Percentiles rank a stretch among this genome's conserved stretches.
Evolutionary conservation across 2,113 vertebrate species (phyloP).

Genomic region (Vulpes vulpes): DNA sequence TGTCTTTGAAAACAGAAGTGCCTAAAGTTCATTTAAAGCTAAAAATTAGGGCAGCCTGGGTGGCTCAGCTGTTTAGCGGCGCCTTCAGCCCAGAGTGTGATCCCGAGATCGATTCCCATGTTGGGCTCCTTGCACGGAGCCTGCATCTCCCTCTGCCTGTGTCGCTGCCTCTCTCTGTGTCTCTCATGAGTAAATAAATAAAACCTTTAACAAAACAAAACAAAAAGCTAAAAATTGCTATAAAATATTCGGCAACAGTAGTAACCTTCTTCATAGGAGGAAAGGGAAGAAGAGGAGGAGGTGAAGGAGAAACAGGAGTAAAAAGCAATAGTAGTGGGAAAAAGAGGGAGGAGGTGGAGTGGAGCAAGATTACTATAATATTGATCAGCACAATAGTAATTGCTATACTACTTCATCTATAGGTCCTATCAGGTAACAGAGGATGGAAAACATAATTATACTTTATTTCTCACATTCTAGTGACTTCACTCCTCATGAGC

Average conservation of each 20-base stretch:
- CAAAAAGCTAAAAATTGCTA: neutral
- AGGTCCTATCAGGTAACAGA: neutral
- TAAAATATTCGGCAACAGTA: neutral
- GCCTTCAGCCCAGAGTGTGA: rapidly evolving
- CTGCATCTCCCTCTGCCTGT: too few species aligned
- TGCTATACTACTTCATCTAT: neutral
- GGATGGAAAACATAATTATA: neutral
- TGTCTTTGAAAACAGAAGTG: neutral
- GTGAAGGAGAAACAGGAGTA: neutral
- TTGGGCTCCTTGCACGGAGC: too few species aligned
- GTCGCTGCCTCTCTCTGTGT: too few species aligned
- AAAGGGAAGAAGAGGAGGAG: neutral
- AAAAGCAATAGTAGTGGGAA: neutral
- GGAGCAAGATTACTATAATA: neutral
- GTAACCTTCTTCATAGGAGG: neutral
- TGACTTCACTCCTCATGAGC: neutral
- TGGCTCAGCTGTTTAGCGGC: too few species aligned
- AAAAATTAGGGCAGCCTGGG: too few species aligned
- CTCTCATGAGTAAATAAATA: too few species aligned
- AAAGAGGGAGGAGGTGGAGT: too few species aligned
- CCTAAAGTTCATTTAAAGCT: neutral
- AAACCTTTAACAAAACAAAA: too few species aligned
- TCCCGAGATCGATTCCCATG: too few species aligned
- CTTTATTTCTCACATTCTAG: neutral
- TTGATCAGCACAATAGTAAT: neutral